Evolutionary conservation across 2,888 invertebrate species (phyloP), one percentile per base, ranked within the genome.

Genomic region (Caenorhabditis plicata): DNA sequence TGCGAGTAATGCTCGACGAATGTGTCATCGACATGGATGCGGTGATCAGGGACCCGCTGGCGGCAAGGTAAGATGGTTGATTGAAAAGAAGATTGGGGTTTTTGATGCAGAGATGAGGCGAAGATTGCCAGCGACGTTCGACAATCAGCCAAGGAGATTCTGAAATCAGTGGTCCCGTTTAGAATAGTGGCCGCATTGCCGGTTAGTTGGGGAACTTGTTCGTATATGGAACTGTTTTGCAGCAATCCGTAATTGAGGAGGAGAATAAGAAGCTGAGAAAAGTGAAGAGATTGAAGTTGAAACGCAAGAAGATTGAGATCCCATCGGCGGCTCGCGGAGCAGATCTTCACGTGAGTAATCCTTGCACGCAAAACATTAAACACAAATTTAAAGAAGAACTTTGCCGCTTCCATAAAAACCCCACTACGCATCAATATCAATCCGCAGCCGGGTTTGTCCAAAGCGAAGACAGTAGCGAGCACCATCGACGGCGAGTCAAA

Each of bases 161-260:
- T 60, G 27, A 50, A 42, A 47, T 47, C 54, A n/a, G 54, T 60
- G 9, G 50, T 60, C n/a, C 60, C 60, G 8, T 60, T 60, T 20
- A 35, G 54, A 39, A 39, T 60, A n/a, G 11, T 50, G 42, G 42
- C 57, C 57, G 25, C 48, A 58, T 58, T 41, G 44, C 5, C 43
- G 48, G 47, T 40, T 48, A 29, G 19, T 23, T 42, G 19, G 1
- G n/a, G n/a, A 11, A 7, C 19, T 19, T 20, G 9, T 31, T 1
- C 13, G 5, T 9, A 15, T 33, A 33, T 15, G 13, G 7, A 4
- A 49, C 15, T 38, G n/a, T 26, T 19, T 15, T 17, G n/a, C 48
- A 46, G 17, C 43, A 56, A n/a, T 19, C 5, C 15, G 43, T 25
- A 38, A 35, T n/a, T n/a, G n/a, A n/a, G n/a, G n/a, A n/a, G n/a